Percentiles rank a stretch among this genome's conserved stretches.
Conservation (phyloP, 2,113 vertebrate species). For the Hucho hucho region DNA sequence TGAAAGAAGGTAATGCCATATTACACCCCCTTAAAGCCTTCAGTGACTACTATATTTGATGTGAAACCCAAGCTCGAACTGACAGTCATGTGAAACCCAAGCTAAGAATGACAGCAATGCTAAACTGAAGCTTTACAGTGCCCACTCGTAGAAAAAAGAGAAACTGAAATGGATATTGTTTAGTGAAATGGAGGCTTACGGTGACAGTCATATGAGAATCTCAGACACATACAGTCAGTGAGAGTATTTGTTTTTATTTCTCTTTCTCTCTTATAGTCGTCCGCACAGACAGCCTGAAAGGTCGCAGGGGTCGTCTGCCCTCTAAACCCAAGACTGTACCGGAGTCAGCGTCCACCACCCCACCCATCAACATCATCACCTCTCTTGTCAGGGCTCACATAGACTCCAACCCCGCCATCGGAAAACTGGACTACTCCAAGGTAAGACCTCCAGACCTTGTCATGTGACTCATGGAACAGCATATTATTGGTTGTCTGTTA, state of each 20-base stretch:
- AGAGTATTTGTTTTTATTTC: background rate
- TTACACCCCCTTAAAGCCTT: background rate
- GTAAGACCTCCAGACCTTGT: constrained; percentile 58
- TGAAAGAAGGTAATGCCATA: constrained; percentile 88
- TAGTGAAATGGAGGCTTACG: background rate
- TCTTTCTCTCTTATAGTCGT: constrained; percentile 76
- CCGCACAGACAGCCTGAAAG: constrained; percentile 91
- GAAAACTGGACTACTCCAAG: constrained; percentile 90
- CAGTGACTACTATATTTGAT: constrained; percentile 1
- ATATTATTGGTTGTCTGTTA: background rate
- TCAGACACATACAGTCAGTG: constrained; percentile 7
- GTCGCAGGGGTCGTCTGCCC: constrained; percentile 86
- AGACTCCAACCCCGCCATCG: constrained; percentile 81
- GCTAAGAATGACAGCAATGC: background rate
- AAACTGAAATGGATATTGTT: constrained; percentile 36
- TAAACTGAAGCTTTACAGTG: constrained; percentile 39
- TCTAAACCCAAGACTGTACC: constrained; percentile 84
- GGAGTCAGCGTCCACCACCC: constrained; percentile 63
- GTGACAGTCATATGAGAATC: constrained; percentile 10
- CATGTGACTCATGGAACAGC: background rate
- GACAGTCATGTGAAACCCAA: constrained; percentile 43
- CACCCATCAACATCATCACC: constrained; percentile 82
- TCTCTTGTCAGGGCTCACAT: constrained; percentile 87
- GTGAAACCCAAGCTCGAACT: constrained; percentile 41
- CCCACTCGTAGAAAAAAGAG: constrained; percentile 47